Evolutionary conservation across 1,140 invertebrate species (phyloP).

Genomic region (Caerostris extrusa): DNA sequence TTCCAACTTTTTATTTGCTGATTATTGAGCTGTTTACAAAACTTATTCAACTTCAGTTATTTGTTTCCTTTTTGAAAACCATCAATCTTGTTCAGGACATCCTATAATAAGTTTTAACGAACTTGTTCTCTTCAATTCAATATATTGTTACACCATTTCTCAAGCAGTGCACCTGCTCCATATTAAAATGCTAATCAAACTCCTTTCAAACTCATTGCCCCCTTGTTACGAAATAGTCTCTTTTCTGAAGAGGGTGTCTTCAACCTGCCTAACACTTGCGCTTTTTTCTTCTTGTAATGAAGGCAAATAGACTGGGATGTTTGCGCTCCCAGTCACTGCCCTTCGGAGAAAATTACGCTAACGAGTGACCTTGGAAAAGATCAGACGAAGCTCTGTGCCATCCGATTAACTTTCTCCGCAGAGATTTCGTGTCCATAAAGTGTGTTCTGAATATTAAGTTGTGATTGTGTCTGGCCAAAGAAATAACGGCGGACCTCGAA

Average conservation of each 20-base stretch:
- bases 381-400: neutral
- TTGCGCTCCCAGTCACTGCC: constrained; percentile 27
- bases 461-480: neutral
- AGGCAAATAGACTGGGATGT: neutral
- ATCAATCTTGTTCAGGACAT: too few species aligned
- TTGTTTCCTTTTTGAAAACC: too few species aligned
- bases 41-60: too few species aligned
- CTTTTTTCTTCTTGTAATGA: neutral
- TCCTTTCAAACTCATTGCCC: neutral
- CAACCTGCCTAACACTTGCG: neutral
- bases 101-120: too few species aligned
- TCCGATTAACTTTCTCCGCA: constrained; percentile 1
- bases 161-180: too few species aligned
- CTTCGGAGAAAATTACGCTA: constrained; percentile 1
- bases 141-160: too few species aligned
- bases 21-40: too few species aligned
- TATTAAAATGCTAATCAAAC: neutral
- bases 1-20: too few species aligned
- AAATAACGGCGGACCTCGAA: neutral
- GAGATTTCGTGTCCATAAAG: neutral
- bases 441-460: neutral
- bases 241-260: neutral
- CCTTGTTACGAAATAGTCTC: neutral
- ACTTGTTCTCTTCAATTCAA: too few species aligned
- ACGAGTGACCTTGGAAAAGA: constrained; percentile 7